These are phyloP conservation scores for Burhinus oedicnemus DNA, from an alignment of 2,113 vertebrate genomes.

Conservation along the genomic window DNA sequence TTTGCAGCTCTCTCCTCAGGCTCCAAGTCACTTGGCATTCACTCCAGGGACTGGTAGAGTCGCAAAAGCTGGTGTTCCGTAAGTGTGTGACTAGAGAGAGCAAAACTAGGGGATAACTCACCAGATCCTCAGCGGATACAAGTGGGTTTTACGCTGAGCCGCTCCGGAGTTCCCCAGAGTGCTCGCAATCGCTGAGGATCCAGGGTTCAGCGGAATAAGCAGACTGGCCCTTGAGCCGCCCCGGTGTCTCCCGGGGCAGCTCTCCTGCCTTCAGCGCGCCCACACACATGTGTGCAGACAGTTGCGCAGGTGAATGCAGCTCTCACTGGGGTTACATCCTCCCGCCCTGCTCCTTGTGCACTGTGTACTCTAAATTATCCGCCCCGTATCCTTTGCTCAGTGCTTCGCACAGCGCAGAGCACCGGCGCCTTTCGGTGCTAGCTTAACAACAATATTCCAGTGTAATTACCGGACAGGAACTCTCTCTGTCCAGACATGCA, in stretches of 20 bases:
- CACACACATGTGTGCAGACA: accelerated
- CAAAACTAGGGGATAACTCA: not conserved
- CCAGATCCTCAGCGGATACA: not conserved
- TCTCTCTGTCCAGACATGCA: not conserved
- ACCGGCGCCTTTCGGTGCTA: not conserved
- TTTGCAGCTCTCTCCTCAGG: not conserved
- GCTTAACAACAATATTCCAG: not conserved
- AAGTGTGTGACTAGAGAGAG: not conserved
- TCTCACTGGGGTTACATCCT: not conserved
- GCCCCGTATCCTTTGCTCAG: not conserved
- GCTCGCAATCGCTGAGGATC: not conserved
- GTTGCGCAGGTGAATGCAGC: no score
- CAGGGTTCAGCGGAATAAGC: not conserved
- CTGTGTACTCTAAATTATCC: accelerated
- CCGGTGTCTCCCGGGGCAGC: not conserved
- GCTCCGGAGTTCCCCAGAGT: not conserved
- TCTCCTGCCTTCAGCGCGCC: not conserved
- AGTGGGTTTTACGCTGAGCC: not conserved
- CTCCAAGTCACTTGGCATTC: not conserved
- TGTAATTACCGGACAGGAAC: not conserved
- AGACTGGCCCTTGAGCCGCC: not conserved
- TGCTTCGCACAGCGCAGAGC: not conserved
- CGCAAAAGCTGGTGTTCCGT: not conserved
- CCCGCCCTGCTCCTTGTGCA: not conserved
- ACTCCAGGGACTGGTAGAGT: not conserved